Percentiles rank a stretch among this genome's conserved stretches.
phyloP scores from a whole-genome alignment of 2,797 vertebrate genomes.

The Chrysocyon brachyurus region DNA sequence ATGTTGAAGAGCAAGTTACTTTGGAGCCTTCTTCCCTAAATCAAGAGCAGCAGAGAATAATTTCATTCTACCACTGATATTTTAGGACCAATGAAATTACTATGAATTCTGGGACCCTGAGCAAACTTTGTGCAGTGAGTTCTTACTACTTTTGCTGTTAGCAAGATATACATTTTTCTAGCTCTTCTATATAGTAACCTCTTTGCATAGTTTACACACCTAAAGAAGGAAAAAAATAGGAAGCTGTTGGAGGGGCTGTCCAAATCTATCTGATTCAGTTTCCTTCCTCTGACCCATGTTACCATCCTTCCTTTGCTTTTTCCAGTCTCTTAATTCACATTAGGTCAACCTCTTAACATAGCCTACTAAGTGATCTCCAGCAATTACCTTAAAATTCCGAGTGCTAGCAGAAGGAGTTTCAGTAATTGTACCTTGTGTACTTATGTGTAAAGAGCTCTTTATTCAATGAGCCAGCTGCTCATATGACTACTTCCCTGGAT shows the following conservation, averaged over 20 bases:
- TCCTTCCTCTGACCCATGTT: background rate
- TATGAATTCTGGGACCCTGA: slow-evolving; percentile 12
- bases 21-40: background rate
- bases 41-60: background rate
- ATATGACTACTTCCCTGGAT: background rate
- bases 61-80: background rate
- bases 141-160: background rate
- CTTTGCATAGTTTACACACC: background rate
- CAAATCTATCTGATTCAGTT: background rate
- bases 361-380: background rate
- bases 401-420: background rate
- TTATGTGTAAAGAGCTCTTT: background rate
- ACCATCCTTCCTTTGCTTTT: background rate
- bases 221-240: background rate
- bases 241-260: background rate
- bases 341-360: background rate
- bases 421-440: background rate
- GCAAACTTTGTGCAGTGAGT: background rate
- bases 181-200: background rate
- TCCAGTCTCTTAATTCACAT: background rate
- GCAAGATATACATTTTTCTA: background rate
- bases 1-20: background rate
- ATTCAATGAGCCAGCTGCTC: background rate
- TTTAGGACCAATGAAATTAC: background rate
- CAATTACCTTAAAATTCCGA: background rate